Percentiles rank a stretch among this genome's conserved stretches.
These are phyloP conservation scores for Tragelaphus imberbis DNA, from an alignment of 2,113 vertebrate genomes.

Conservation along the genomic window DNA sequence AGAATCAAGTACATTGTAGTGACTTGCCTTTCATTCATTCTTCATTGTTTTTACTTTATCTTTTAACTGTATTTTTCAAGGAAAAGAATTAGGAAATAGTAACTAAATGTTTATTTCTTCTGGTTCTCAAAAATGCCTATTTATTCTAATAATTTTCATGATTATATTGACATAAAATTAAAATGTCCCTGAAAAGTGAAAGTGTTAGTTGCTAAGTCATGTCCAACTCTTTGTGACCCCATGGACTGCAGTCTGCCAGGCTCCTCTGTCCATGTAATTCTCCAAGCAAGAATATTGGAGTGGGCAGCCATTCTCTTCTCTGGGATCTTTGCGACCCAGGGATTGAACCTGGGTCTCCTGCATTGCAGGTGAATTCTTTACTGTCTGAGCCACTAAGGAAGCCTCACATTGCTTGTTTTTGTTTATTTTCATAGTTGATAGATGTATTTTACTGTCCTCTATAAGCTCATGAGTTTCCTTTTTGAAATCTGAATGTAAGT, in stretches of 20 bases:
- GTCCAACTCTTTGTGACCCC: background rate
- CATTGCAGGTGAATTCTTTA: background rate
- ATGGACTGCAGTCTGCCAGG: background rate
- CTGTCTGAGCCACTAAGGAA: background rate
- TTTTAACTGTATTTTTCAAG: background rate
- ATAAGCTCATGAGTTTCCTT: background rate
- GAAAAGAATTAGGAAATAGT: background rate
- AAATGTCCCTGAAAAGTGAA: background rate
- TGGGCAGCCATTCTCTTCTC: background rate
- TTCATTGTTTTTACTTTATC: background rate
- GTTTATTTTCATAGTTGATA: background rate
- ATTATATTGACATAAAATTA: background rate
- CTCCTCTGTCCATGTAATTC: background rate
- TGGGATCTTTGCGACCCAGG: background rate
- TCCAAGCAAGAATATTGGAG: background rate
- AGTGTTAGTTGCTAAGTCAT: background rate
- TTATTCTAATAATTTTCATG: background rate
- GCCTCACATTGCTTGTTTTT: background rate
- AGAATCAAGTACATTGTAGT: background rate
- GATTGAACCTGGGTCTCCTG: background rate
- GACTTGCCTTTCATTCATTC: background rate
- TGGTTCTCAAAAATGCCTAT: background rate
- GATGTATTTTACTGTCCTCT: background rate
- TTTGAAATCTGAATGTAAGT: background rate
- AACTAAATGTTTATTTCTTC: background rate